Conservation (phyloP, 2,888 invertebrate species). For the Ormyrus rosae region DNA sequence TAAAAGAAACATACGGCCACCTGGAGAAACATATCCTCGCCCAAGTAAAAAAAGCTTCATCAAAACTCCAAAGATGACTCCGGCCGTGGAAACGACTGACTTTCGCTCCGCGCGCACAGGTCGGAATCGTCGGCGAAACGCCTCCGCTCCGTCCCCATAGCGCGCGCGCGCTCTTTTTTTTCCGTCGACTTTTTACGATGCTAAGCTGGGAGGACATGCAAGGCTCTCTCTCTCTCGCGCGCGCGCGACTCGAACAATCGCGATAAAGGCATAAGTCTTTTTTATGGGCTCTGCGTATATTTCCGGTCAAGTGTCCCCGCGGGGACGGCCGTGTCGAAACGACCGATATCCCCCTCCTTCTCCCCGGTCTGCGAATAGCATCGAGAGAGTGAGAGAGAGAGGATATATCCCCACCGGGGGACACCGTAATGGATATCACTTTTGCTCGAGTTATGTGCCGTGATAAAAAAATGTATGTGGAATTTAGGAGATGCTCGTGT, state of each 20-base stretch:
- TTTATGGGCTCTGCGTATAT: slow-evolving; percentile 66
- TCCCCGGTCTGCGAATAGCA: too few relatives aligned
- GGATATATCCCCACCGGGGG: slow-evolving; percentile 3
- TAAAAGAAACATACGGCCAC: slow-evolving; percentile 21
- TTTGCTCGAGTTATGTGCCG: slow-evolving; percentile 15
- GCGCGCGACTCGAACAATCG: slow-evolving; percentile 58
- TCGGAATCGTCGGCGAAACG: slow-evolving; percentile 25
- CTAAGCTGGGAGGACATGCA: slow-evolving; percentile 30
- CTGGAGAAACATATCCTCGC: not conserved
- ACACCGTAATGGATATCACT: slow-evolving; percentile 40
- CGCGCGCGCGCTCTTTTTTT: not conserved
- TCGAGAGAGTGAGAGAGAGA: not conserved
- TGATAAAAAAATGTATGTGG: not conserved
- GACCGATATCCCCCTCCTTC: not conserved
- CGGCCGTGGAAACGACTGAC: slow-evolving; percentile 19
- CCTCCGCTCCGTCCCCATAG: too few relatives aligned
- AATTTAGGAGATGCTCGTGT: slow-evolving; percentile 24
- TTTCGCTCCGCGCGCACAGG: slow-evolving; percentile 16
- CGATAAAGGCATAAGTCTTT: slow-evolving; percentile 67
- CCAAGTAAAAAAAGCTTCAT: slow-evolving; percentile 22
- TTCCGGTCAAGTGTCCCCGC: slow-evolving; percentile 72
- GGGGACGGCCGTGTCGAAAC: slow-evolving; percentile 59
- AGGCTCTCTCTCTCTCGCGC: too few relatives aligned
- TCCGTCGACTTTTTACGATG: slow-evolving; percentile 46
- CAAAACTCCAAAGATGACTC: slow-evolving; percentile 29